Conservation (phyloP, 2,888 invertebrate species). For the Tenthredo scrophulariae region DNA sequence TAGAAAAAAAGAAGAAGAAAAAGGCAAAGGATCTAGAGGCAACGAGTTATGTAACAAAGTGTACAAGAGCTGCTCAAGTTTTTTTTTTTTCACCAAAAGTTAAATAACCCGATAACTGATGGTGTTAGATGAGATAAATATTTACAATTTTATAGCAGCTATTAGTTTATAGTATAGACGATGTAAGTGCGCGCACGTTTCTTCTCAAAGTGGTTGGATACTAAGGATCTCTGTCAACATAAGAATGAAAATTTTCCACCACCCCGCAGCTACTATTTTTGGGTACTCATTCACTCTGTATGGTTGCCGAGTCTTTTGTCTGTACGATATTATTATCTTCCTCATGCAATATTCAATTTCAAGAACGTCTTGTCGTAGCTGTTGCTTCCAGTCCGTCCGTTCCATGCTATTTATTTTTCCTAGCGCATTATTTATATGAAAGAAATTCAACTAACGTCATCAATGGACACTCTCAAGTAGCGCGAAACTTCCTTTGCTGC, state of each 20-base stretch:
- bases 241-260: constrained; percentile 59
- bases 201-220: constrained; percentile 61
- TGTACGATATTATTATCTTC: constrained; percentile 62
- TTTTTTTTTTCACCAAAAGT: not conserved
- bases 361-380: constrained; percentile 11
- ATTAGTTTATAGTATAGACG: constrained; percentile 53
- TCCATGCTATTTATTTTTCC: not conserved
- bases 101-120: constrained; percentile 35
- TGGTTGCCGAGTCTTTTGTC: constrained; percentile 61
- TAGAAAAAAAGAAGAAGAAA: constrained; percentile 38
- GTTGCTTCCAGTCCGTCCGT: not conserved
- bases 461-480: constrained; percentile 4
- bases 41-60: constrained; percentile 37
- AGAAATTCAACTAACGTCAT: not conserved
- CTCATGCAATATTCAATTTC: constrained; percentile 69
- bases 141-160: constrained; percentile 45
- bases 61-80: not conserved
- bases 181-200: constrained; percentile 58
- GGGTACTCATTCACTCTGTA: constrained; percentile 60
- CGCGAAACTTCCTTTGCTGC: not conserved
- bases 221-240: constrained; percentile 35
- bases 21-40: constrained; percentile 8
- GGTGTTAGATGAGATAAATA: constrained; percentile 52
- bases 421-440: not conserved
- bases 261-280: constrained; percentile 64